Conservation (phyloP, 1,140 invertebrate genomes). For the Diachasmimorpha longicaudata region DNA sequence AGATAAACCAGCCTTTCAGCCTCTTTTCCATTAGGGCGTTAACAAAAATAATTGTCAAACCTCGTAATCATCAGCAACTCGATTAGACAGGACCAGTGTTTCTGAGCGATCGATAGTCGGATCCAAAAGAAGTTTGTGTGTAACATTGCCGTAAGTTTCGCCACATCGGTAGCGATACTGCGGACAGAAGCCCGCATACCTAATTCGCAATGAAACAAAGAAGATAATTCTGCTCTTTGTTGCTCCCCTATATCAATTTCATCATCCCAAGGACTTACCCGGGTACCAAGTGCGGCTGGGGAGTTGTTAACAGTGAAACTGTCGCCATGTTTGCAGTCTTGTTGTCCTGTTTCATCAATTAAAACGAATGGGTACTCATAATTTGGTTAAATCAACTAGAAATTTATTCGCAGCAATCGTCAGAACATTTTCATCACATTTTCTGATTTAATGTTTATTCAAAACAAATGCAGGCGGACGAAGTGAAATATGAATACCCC, state of each 20-base stretch:
- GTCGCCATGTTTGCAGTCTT: slow-evolving; percentile 30
- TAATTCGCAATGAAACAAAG: slow-evolving; percentile 41
- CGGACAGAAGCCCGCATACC: slow-evolving; percentile 76
- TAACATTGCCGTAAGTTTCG: slow-evolving; percentile 73
- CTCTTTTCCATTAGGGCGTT: no score
- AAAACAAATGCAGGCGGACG: neutral
- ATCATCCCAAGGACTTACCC: slow-evolving; percentile 56
- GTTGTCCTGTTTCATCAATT: slow-evolving; percentile 26
- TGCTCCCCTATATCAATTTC: neutral
- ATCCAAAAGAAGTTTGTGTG: slow-evolving; percentile 75
- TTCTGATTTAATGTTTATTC: neutral
- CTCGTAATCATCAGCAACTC: slow-evolving; percentile 66
- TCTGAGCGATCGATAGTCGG: slow-evolving; percentile 73
- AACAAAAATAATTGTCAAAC: slow-evolving; percentile 43
- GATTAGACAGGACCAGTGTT: slow-evolving; percentile 71
- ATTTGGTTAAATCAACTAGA: neutral
- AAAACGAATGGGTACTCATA: neutral
- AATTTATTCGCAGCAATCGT: neutral
- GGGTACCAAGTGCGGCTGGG: slow-evolving; percentile 66
- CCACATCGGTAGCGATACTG: slow-evolving; percentile 74
- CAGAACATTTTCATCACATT: neutral
- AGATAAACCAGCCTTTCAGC: no score
- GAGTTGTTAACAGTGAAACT: slow-evolving; percentile 55
- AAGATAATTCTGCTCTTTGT: slow-evolving; percentile 3
- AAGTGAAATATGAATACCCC: neutral